A percentile compares a stretch with the other conserved stretches of the same genome.
Evolutionary conservation across 2,113 vertebrate genomes (phyloP).

Genomic region (Scolopax mira): DNA sequence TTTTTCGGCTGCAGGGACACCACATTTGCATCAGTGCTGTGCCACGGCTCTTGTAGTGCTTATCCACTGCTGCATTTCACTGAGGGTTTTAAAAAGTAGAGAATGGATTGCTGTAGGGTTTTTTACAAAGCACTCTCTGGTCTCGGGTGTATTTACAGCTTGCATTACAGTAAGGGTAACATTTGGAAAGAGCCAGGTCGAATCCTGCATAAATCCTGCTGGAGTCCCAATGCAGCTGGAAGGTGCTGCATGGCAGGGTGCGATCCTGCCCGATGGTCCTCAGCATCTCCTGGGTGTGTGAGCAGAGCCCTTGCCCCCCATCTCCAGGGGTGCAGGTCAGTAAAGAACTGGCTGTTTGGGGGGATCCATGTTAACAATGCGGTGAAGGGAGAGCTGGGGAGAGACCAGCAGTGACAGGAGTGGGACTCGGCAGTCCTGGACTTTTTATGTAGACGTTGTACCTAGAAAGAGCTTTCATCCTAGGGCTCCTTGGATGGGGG

Average conservation of each 20-base stretch:
- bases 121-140: neutral
- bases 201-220: neutral
- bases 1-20: neutral
- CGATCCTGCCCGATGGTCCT: neutral
- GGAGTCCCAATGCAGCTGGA: neutral
- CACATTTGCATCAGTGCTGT: accelerated
- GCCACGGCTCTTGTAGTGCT: accelerated
- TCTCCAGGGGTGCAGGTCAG: neutral
- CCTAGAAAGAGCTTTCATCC: neutral
- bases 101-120: neutral
- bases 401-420: neutral
- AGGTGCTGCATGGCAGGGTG: neutral
- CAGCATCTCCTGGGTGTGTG: accelerated
- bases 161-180: neutral
- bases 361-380: neutral
- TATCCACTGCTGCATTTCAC: neutral
- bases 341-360: neutral
- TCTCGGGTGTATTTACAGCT: neutral
- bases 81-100: neutral
- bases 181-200: neutral
- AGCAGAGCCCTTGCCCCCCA: neutral
- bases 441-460: neutral
- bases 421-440: neutral
- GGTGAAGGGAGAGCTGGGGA: neutral
- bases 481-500: accelerated